phyloP scores from a whole-genome alignment of 2,797 vertebrate genomes.

The Tragelaphus oryx region DNA sequence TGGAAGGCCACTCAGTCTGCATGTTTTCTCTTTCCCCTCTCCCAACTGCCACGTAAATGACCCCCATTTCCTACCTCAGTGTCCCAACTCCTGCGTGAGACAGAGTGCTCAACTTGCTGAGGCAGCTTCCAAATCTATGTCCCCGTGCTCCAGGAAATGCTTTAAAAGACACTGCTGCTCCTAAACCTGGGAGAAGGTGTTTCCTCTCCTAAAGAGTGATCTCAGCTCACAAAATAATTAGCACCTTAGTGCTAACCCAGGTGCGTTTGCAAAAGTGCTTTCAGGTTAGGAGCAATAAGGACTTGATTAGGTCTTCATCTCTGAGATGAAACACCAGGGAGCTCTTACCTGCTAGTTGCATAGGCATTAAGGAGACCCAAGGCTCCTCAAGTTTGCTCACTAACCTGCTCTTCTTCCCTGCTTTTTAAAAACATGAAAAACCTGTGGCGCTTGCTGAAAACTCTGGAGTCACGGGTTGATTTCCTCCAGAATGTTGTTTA shows the following conservation, averaged over 20 bases:
- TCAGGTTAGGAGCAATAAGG: conserved; percentile 34
- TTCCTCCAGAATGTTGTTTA: not conserved
- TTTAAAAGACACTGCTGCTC: not conserved
- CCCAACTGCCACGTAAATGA: not conserved
- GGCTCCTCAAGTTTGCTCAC: not conserved
- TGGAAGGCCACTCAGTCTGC: not conserved
- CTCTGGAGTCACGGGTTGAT: not conserved
- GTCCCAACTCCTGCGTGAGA: not conserved
- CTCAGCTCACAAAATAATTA: conserved; percentile 41
- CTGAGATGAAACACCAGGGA: not conserved
- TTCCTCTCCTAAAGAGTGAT: conserved; percentile 33
- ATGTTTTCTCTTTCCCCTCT: not conserved
- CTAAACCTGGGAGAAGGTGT: not conserved
- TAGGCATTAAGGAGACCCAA: not conserved
- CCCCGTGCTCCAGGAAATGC: not conserved
- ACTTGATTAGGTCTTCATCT: conserved; percentile 14
- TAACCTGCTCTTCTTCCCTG: not conserved
- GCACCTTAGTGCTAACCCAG: conserved; percentile 30
- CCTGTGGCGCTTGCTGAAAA: not conserved
- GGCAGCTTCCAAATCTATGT: not conserved
- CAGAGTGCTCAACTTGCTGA: not conserved
- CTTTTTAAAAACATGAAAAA: not conserved
- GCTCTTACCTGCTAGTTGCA: not conserved
- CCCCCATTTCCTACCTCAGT: not conserved
- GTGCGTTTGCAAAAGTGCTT: conserved; percentile 33